These are phyloP conservation scores for Alentia gelatinosa DNA, from an alignment of 2,888 invertebrate genomes.

Conservation along the genomic window DNA sequence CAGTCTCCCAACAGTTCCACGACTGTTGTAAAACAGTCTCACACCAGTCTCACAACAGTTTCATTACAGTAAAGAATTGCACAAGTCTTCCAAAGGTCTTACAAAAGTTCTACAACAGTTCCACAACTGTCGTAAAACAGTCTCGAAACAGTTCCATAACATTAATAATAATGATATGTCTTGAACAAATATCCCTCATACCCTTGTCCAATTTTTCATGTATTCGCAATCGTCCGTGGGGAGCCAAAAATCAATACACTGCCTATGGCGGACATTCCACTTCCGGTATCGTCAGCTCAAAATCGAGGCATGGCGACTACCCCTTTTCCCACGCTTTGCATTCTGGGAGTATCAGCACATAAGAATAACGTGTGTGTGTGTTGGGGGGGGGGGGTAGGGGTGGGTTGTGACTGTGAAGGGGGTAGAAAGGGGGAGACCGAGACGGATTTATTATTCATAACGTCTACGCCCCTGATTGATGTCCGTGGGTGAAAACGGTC, in stretches of 20 bases:
- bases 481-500: constrained; percentile 2
- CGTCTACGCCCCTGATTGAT: not conserved
- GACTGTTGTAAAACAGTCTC: too few species aligned
- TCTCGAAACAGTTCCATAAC: too few species aligned
- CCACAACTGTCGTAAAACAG: too few species aligned
- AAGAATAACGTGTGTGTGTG: not conserved
- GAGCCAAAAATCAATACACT: not conserved
- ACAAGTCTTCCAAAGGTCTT: too few species aligned
- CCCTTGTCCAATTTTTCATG: too few species aligned
- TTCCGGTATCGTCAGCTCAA: not conserved
- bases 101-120: too few species aligned
- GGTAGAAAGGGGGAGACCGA: not conserved
- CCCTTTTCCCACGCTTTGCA: not conserved
- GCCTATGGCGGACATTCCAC: not conserved
- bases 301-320: not conserved
- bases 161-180: too few species aligned
- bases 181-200: too few species aligned
- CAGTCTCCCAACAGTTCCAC: too few species aligned
- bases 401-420: not conserved
- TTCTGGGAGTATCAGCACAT: not conserved
- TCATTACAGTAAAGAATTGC: too few species aligned
- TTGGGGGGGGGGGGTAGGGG: not conserved
- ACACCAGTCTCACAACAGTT: too few species aligned
- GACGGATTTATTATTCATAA: not conserved
- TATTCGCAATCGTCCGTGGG: too few species aligned